These are phyloP conservation scores for Poecilia wingei DNA, from an alignment of 2,797 vertebrate genomes.

Conservation along the genomic window DNA sequence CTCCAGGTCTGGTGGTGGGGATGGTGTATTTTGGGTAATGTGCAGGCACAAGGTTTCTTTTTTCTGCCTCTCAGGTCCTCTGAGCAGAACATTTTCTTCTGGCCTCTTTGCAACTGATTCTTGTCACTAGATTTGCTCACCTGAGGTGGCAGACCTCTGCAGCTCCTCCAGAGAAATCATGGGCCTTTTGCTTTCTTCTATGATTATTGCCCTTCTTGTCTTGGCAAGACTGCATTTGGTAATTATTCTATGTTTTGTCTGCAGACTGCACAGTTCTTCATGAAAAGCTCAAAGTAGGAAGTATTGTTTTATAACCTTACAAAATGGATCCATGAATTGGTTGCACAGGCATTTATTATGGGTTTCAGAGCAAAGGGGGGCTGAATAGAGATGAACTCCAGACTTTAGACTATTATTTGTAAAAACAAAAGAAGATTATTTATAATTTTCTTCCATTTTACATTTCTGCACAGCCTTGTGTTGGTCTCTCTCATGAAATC, in stretches of 20 bases:
- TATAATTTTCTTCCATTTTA: not conserved
- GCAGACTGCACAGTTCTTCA: no score
- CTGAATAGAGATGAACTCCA: not conserved
- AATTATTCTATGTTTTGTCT: no score
- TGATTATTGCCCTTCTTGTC: no score
- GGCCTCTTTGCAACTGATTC: not conserved
- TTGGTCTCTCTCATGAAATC: not conserved
- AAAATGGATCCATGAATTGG: not conserved
- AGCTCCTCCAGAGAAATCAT: no score
- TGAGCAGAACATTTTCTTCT: not conserved
- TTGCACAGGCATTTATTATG: not conserved
- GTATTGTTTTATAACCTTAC: not conserved
- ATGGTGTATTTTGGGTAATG: not conserved
- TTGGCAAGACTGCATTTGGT: no score
- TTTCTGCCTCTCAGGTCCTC: not conserved
- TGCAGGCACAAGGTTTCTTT: not conserved
- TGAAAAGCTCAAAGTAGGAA: not conserved
- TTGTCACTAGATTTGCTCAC: not conserved
- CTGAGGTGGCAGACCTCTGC: not conserved
- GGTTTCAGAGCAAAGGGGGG: not conserved
- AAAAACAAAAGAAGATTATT: not conserved
- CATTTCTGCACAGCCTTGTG: not conserved
- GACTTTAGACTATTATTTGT: not conserved
- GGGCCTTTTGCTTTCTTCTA: no score
- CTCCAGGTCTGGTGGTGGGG: not conserved